Percentiles rank a stretch among this genome's conserved stretches.
These are phyloP conservation scores for Nephrocerus scutellatus DNA, from an alignment of 2,888 invertebrate species.

Conservation along the genomic window DNA sequence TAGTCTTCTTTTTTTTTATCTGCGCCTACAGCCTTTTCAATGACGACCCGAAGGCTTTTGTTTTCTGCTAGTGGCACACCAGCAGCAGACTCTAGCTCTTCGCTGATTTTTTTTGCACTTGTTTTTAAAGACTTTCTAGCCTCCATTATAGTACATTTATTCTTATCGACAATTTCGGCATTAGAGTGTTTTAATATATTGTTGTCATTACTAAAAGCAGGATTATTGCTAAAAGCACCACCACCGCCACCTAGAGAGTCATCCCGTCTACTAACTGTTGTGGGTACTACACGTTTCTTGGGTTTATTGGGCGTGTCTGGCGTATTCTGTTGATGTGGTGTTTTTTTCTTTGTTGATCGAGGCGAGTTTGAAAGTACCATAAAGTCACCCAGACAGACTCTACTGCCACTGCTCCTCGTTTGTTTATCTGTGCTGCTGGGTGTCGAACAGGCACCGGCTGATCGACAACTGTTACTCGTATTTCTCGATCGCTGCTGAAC, in stretches of 20 bases:
- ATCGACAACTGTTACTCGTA: constrained; percentile 11
- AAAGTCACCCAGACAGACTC: constrained; percentile 43
- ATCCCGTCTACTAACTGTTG: constrained; percentile 32
- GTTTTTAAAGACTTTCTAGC: constrained; percentile 37
- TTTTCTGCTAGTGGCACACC: constrained; percentile 15
- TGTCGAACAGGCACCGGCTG: constrained; percentile 9
- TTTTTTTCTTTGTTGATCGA: constrained; percentile 29
- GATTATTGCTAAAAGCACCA: constrained; percentile 23
- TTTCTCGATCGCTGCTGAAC: constrained; percentile 25
- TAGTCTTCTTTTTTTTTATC: background rate
- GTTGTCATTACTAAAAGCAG: constrained; percentile 45
- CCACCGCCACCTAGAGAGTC: constrained; percentile 22
- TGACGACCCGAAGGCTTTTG: constrained; percentile 11
- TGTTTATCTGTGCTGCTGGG: constrained; percentile 18
- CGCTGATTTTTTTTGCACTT: constrained; percentile 34
- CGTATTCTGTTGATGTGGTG: constrained; percentile 18
- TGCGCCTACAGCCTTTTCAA: background rate
- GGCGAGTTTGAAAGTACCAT: constrained; percentile 27
- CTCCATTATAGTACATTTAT: constrained; percentile 32
- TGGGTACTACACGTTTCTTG: constrained; percentile 42
- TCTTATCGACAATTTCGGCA: constrained; percentile 35
- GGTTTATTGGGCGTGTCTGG: constrained; percentile 29
- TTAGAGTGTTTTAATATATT: constrained; percentile 38
- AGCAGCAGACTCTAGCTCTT: constrained; percentile 32
- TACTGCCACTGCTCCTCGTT: constrained; percentile 21